phyloP scores from a whole-genome alignment of 1,140 invertebrate species.

The Temnothorax curvispinosus region DNA sequence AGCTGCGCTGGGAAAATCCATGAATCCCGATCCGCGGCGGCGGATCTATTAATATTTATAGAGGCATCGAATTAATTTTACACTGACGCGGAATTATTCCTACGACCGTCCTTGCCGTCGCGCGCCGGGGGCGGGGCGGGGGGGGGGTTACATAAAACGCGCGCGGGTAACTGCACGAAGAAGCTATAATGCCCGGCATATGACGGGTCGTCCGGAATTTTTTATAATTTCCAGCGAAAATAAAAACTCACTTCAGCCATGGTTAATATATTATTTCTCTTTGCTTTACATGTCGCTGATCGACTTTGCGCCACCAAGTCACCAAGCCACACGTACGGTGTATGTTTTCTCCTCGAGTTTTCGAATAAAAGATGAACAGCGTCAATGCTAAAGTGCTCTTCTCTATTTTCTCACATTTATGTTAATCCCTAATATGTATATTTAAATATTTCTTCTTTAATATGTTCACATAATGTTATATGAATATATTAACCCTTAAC shows the following conservation, averaged over 20 bases:
- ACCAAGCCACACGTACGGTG: too few species aligned
- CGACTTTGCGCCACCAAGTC: neutral
- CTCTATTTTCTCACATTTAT: neutral
- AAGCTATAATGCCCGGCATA: neutral
- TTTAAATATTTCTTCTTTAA: neutral
- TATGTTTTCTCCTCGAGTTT: neutral
- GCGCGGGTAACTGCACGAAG: neutral
- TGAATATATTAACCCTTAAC: neutral
- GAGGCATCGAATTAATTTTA: constrained; percentile 34
- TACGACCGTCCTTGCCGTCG: neutral
- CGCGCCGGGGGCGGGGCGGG: too few species aligned
- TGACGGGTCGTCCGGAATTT: neutral
- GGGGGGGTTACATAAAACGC: constrained; percentile 5
- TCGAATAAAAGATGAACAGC: neutral
- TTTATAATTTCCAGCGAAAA: constrained; percentile 12
- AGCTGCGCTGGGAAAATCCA: constrained; percentile 31
- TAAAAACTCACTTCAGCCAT: neutral
- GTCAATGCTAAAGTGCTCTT: neutral
- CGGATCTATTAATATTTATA: constrained; percentile 55
- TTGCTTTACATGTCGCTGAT: neutral
- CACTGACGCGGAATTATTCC: constrained; percentile 49
- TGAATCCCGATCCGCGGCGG: constrained; percentile 33
- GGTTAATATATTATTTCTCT: neutral
- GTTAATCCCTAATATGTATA: neutral
- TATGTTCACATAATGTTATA: neutral